A percentile compares a stretch with the other conserved stretches of the same genome.
Conservation (phyloP, 2,888 invertebrate genomes). For the Hermaeophaga mercurialis region DNA sequence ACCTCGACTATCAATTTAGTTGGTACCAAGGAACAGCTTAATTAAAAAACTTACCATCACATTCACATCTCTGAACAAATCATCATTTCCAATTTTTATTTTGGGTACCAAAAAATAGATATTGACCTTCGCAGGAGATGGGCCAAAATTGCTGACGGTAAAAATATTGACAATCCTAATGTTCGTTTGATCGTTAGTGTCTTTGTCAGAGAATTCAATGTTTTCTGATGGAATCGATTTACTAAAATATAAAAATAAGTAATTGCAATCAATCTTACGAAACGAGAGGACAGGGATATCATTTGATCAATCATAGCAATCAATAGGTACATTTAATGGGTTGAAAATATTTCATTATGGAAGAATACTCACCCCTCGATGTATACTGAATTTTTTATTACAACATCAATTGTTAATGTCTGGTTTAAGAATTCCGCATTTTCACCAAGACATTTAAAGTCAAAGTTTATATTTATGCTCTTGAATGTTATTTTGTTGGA, state of each 20-base stretch:
- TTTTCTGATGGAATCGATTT: neutral
- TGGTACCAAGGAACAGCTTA: too few species aligned
- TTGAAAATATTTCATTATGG: too few species aligned
- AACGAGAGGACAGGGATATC: too few species aligned
- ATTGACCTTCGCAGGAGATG: neutral
- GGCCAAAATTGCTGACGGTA: neutral
- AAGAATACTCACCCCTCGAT: slow-evolving; percentile 37
- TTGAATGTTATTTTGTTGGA: slow-evolving; percentile 20
- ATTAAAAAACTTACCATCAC: neutral
- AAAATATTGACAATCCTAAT: neutral
- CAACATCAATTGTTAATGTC: slow-evolving; percentile 23
- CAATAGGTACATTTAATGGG: too few species aligned
- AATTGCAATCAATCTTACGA: too few species aligned
- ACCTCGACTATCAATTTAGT: too few species aligned
- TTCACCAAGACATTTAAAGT: slow-evolving; percentile 35
- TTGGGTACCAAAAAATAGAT: slow-evolving; percentile 1
- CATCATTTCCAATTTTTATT: neutral
- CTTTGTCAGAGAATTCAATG: neutral
- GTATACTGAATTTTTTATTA: slow-evolving; percentile 32
- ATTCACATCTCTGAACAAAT: neutral
- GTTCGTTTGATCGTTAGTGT: neutral
- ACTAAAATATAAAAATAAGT: neutral
- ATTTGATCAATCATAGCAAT: too few species aligned
- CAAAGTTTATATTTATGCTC: slow-evolving; percentile 26
- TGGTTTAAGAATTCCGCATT: slow-evolving; percentile 24